Evolutionary conservation across 2,113 vertebrate genomes (phyloP).

Genomic region (Limnothrissa miodon): DNA sequence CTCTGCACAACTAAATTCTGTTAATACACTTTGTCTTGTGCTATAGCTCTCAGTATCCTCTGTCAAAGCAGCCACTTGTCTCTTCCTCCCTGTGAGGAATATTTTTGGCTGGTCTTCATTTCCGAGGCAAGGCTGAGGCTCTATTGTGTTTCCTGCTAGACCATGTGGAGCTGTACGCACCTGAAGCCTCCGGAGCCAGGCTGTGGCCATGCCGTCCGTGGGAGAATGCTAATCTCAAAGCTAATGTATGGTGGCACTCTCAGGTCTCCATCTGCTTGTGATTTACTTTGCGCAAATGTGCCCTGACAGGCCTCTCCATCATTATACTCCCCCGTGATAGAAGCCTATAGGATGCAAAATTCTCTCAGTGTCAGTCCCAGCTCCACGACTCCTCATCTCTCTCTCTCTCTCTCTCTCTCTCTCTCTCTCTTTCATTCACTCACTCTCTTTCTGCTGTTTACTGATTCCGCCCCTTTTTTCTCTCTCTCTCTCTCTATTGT

Average conservation of each 20-base stretch:
- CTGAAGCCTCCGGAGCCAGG: background rate
- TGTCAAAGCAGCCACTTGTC: background rate
- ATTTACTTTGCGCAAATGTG: constrained; percentile 37
- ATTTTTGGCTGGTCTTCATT: background rate
- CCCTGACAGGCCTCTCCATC: constrained; percentile 46
- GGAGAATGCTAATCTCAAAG: constrained; percentile 35
- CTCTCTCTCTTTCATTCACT: background rate
- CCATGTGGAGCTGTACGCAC: background rate
- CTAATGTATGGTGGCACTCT: constrained; percentile 38
- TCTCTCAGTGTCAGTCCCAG: background rate
- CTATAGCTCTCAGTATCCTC: background rate
- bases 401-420: background rate
- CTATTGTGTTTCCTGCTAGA: background rate
- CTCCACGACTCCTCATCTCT: background rate
- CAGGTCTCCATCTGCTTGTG: constrained; percentile 28
- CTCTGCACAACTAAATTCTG: background rate
- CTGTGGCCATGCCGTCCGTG: background rate
- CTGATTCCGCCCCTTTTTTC: background rate
- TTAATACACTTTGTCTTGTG: background rate
- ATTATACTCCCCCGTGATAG: constrained; percentile 35
- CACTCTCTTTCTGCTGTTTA: background rate
- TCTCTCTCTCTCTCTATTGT: background rate
- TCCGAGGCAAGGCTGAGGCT: background rate
- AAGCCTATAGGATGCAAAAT: constrained; percentile 30
- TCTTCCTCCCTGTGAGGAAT: background rate